phyloP scores from a whole-genome alignment of 2,888 invertebrate species.

The Colletes collaris region DNA sequence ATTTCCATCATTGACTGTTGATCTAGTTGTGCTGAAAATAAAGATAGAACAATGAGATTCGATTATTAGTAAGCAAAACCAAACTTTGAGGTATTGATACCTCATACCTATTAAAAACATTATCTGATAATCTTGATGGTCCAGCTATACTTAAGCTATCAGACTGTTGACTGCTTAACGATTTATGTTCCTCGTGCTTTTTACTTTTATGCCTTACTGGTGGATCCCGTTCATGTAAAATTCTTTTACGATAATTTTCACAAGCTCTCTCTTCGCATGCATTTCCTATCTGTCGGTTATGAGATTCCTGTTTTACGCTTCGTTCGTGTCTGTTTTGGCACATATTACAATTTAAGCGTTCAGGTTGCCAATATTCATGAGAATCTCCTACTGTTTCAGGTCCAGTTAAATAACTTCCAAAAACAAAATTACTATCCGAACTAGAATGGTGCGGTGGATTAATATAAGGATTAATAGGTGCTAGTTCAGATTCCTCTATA shows the following conservation, averaged over 20 bases:
- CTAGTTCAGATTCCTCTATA: constrained; percentile 85
- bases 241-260: constrained; percentile 69
- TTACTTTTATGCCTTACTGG: constrained; percentile 67
- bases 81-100: neutral
- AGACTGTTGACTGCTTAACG: constrained; percentile 63
- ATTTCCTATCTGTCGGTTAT: constrained; percentile 39
- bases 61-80: neutral
- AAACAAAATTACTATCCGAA: constrained; percentile 70
- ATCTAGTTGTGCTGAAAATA: constrained; percentile 70
- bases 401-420: constrained; percentile 69
- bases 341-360: constrained; percentile 71
- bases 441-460: constrained; percentile 68
- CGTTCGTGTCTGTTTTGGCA: constrained; percentile 71
- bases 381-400: constrained; percentile 63
- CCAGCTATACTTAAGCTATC: constrained; percentile 76
- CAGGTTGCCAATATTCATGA: constrained; percentile 66
- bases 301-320: constrained; percentile 60
- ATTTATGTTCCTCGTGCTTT: constrained; percentile 67
- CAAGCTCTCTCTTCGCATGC: constrained; percentile 55
- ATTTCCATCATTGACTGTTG: constrained; percentile 62
- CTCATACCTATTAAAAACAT: constrained; percentile 76
- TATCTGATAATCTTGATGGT: constrained; percentile 78
- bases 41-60: neutral
- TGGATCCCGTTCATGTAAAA: constrained; percentile 66
- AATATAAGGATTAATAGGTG: constrained; percentile 72